A percentile compares a stretch with the other conserved stretches of the same genome.
phyloP scores from a whole-genome alignment of 2,797 vertebrate species.

The Scleropages formosus region DNA sequence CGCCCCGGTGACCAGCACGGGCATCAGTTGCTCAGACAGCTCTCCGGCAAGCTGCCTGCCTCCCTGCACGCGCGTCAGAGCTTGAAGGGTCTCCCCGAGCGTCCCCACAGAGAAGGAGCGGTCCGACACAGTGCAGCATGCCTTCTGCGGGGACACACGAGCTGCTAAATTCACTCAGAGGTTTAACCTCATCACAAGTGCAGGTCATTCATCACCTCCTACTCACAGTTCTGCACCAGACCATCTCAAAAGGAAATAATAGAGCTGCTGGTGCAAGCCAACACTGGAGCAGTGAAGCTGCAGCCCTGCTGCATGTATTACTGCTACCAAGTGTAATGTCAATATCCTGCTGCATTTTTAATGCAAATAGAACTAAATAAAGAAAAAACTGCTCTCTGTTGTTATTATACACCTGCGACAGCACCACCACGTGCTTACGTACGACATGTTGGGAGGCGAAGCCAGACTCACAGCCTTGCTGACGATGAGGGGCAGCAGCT shows the following conservation, averaged over 20 bases:
- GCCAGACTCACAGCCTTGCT: constrained; percentile 78
- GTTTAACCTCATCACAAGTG: background rate
- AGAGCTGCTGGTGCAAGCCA: too few relatives aligned
- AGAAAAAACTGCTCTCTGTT: too few relatives aligned
- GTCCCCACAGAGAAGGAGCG: constrained; percentile 83
- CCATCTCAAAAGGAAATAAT: too few relatives aligned
- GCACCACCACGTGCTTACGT: too few relatives aligned
- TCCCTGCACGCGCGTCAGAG: constrained; percentile 59
- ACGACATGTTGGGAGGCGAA: background rate
- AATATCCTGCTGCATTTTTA: too few relatives aligned
- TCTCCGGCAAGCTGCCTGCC: constrained; percentile 67
- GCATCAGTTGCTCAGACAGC: constrained; percentile 74
- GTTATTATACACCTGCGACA: too few relatives aligned
- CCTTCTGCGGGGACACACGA: constrained; percentile 64
- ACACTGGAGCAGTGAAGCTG: too few relatives aligned
- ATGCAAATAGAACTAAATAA: too few relatives aligned
- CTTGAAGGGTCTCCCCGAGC: constrained; percentile 75
- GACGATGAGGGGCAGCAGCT: constrained; percentile 80
- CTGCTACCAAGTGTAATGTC: too few relatives aligned
- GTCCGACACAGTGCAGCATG: constrained; percentile 76
- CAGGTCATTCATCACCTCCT: background rate
- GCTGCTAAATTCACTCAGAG: background rate
- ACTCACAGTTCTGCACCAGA: too few relatives aligned
- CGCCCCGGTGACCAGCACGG: constrained; percentile 68
- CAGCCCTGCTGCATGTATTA: too few relatives aligned